These are phyloP conservation scores for Umimayanthus chanpuru DNA, from an alignment of 92 coral and sea anemone genomes.

Conservation along the genomic window DNA sequence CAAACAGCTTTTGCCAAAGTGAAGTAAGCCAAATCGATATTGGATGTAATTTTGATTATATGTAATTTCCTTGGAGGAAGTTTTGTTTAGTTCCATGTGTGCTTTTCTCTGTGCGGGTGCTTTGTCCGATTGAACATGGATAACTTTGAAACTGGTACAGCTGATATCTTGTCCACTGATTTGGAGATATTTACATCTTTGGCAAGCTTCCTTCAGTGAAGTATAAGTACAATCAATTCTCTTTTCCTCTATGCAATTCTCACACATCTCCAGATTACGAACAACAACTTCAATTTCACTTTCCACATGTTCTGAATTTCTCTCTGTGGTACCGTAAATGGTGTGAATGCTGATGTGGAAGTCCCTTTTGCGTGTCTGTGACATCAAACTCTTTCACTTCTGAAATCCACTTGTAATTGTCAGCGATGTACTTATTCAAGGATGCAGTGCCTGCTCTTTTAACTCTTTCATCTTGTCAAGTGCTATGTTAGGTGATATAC, in stretches of 20 bases:
- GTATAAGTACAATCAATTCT: too few relatives aligned
- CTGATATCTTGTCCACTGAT: too few relatives aligned
- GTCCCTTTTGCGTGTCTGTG: too few relatives aligned
- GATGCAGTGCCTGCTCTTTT: conserved; percentile 21
- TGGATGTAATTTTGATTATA: conserved; percentile 5
- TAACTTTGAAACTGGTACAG: conserved; percentile 12
- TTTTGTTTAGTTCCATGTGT: conserved; percentile 33
- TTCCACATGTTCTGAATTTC: too few relatives aligned
- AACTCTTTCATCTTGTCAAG: conserved; percentile 26
- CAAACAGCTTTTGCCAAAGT: conserved; percentile 45
- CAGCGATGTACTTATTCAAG: conserved; percentile 17
- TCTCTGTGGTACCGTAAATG: too few relatives aligned
- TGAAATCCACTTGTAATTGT: conserved; percentile 40
- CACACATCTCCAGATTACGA: too few relatives aligned
- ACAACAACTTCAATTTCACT: too few relatives aligned
- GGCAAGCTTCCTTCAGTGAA: too few relatives aligned
- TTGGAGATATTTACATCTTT: too few relatives aligned
- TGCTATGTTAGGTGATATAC: conserved; percentile 18
- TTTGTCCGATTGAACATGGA: conserved; percentile 38
- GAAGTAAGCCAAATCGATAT: conserved; percentile 47
- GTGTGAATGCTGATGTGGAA: too few relatives aligned
- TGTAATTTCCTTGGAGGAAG: conserved; percentile 21
- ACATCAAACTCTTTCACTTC: conserved; percentile 50
- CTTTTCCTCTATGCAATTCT: too few relatives aligned
- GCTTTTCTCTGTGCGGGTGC: conserved; percentile 43